These are phyloP conservation scores for Coreius guichenoti DNA, from an alignment of 2,797 vertebrate genomes.

Conservation along the genomic window DNA sequence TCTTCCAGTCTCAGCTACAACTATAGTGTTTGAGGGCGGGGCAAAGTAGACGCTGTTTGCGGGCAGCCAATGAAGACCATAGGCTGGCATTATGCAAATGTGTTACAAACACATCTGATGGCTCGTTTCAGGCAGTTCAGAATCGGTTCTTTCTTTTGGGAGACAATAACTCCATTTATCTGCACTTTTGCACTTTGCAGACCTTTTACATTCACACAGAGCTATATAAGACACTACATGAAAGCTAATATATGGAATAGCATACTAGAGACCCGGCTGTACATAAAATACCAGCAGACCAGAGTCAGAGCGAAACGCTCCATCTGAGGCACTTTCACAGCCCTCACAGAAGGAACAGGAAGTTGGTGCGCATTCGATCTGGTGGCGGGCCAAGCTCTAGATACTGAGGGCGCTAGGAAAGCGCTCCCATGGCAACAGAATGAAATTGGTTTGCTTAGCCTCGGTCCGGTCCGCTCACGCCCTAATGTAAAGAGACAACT, in stretches of 20 bases:
- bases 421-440: slow-evolving; percentile 81
- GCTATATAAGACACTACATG: background rate
- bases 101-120: background rate
- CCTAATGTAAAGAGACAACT: slow-evolving; percentile 83
- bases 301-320: background rate
- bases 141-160: background rate
- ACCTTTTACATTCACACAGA: background rate
- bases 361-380: slow-evolving; percentile 74
- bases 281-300: background rate
- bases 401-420: slow-evolving; percentile 63
- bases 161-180: background rate
- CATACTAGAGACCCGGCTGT: background rate
- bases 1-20: background rate
- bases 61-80: background rate
- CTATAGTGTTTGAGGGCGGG: background rate
- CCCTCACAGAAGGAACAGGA: slow-evolving; percentile 42
- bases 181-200: background rate
- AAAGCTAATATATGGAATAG: background rate
- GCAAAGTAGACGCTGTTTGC: background rate
- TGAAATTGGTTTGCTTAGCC: slow-evolving; percentile 70
- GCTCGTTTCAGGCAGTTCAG: background rate
- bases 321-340: slow-evolving; percentile 15
- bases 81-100: background rate
- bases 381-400: slow-evolving; percentile 70
- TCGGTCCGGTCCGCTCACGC: slow-evolving; percentile 72